phyloP scores from a whole-genome alignment of 1,140 invertebrate species.

The Megalonaias nervosa region DNA sequence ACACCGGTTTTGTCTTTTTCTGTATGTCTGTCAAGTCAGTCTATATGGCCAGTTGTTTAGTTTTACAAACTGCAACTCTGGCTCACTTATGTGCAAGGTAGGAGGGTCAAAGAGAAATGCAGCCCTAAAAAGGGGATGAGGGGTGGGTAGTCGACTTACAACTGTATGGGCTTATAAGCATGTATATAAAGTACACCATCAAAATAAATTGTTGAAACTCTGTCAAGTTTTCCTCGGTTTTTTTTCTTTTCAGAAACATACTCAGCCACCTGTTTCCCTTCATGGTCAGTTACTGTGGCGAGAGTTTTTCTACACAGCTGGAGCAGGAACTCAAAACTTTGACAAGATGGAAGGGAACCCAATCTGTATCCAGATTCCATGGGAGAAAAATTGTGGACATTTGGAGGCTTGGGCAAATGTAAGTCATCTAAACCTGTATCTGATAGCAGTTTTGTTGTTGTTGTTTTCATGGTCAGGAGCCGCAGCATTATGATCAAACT shows the following conservation, averaged over 20 bases:
- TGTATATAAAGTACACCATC: no score
- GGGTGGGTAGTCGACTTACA: no score
- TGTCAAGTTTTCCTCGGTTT: not conserved
- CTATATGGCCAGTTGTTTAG: no score
- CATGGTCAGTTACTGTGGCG: conserved; percentile 91
- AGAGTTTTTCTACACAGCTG: conserved; percentile 92
- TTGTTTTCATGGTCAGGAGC: not conserved
- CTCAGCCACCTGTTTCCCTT: conserved; percentile 83
- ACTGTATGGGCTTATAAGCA: no score
- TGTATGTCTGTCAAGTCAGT: no score
- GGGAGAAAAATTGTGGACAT: conserved; percentile 87
- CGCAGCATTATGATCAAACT: no score
- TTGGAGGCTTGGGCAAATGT: conserved; percentile 90
- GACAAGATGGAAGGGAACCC: conserved; percentile 91
- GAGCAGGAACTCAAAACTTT: conserved; percentile 89
- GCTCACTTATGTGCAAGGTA: no score
- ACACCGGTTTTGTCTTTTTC: no score
- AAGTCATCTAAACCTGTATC: conserved; percentile 52
- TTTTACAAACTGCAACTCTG: no score
- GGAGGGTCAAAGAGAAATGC: no score
- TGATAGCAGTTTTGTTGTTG: not conserved
- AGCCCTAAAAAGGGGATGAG: no score
- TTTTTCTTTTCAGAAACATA: conserved; percentile 45
- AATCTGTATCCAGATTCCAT: conserved; percentile 92
- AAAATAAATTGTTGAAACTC: no score